Percentiles rank a stretch among this genome's conserved stretches.
Conservation (phyloP, 2,888 invertebrate genomes). For the Drosophila antonietae region DNA sequence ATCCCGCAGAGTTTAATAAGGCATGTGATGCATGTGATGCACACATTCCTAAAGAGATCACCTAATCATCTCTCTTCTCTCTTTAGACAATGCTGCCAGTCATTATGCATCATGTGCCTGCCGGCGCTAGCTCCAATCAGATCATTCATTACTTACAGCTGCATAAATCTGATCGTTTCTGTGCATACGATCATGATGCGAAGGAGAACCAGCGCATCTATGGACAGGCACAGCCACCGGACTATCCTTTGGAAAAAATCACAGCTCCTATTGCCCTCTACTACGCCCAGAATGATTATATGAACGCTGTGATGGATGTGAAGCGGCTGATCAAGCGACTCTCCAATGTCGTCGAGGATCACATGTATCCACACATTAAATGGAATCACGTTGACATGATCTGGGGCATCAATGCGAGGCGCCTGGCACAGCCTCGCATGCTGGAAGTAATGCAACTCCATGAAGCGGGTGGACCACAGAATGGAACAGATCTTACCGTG, state of each 20-base stretch:
- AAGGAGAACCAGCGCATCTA: constrained; percentile 85
- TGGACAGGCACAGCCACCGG: constrained; percentile 84
- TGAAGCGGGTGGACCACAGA: constrained; percentile 25
- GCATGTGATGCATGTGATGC: constrained; percentile 50
- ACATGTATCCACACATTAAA: constrained; percentile 60
- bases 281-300: constrained; percentile 86
- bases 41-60: not conserved
- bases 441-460: constrained; percentile 52
- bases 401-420: constrained; percentile 61
- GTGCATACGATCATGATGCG: constrained; percentile 85
- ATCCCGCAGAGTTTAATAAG: constrained; percentile 83
- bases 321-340: constrained; percentile 57
- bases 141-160: constrained; percentile 86
- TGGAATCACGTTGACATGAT: constrained; percentile 78
- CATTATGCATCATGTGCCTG: constrained; percentile 87
- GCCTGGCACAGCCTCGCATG: constrained; percentile 60
- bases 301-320: constrained; percentile 85
- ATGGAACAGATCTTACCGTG: not conserved
- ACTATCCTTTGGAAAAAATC: constrained; percentile 85
- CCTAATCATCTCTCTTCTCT: not conserved
- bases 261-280: constrained; percentile 85
- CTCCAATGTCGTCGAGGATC: constrained; percentile 71
- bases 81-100: constrained; percentile 86
- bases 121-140: constrained; percentile 86
- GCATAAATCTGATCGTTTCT: constrained; percentile 76